Evolutionary conservation across 2,888 invertebrate species (phyloP), one percentile per base, ranked within the genome.

Genomic region (Rotaria macrura): DNA sequence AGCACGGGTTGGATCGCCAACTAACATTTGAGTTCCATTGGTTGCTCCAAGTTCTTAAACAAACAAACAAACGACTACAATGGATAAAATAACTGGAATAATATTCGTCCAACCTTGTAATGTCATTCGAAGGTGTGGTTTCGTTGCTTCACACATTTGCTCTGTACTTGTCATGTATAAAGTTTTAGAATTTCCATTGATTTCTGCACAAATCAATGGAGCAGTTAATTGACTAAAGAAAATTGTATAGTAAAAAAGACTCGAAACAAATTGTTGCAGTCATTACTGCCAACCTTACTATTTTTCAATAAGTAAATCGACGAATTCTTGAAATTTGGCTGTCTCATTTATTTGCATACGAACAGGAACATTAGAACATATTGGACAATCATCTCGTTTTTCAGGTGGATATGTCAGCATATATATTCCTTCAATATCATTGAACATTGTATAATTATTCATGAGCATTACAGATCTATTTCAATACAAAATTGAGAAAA

Each of bases 371-470:
- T 89, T 52, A 90, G 90, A 74, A 88, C 98, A 99, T 0, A 95
- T 95, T 84, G 96, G 91, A 90, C 99, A 99, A 89, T 95, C 94
- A 5, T 92, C 92, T 89, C 95, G 95, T 89, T 93, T 94, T 89
- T 97, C 97, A 0, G 96, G 95, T 90, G 94, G 94, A 90, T 96
- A 98, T 0, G 96, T 96, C 89, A 96, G 96, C 0, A 96, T 95
- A 90, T 97, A 98, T 55, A 98, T 95, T 0, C 98, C 98, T 89
- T 97, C 96, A 0, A 95, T 93, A 92, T 98, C 95, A 90, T 96
- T 97, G 89, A 99, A 94, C 87, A 97, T 95, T 94, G 97, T 94
- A 90, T 97, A 99, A 91, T 99, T 99, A 90, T 96, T 95, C 91
- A 99, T 93, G 57, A 94, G 94, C 2, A 94, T 93, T 87, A 89